Percentiles rank a stretch among this genome's conserved stretches.
Conservation (phyloP, 2,113 vertebrate species). For the Deroptyus accipitrinus region DNA sequence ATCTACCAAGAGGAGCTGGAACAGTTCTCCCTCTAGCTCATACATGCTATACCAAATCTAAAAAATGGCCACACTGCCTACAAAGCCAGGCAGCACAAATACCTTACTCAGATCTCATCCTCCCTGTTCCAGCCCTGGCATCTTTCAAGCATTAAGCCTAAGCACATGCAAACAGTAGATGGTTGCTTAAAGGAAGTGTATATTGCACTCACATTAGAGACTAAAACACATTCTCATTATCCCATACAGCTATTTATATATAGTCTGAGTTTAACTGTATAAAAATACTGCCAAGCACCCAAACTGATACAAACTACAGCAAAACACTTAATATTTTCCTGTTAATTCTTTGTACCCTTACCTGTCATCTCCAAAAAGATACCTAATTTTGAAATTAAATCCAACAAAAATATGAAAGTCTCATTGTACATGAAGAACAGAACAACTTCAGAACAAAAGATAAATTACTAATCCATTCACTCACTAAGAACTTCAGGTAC, state of each 20-base stretch:
- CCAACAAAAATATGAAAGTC: neutral
- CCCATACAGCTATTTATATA: neutral
- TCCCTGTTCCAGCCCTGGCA: neutral
- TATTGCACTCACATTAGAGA: neutral
- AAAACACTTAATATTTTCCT: neutral
- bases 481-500: neutral
- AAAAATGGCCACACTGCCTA: neutral
- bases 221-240: neutral
- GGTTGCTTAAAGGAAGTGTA: neutral
- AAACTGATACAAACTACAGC: neutral
- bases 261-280: neutral
- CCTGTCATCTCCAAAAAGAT: neutral
- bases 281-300: neutral
- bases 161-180: neutral
- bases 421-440: neutral
- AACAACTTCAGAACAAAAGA: neutral
- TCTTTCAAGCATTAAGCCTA: neutral
- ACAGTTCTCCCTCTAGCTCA: neutral
- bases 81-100: neutral
- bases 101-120: neutral
- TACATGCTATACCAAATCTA: rapidly evolving
- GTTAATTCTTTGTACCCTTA: neutral
- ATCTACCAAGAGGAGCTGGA: neutral
- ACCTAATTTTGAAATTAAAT: neutral
- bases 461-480: neutral